These are phyloP conservation scores for Drosophila simulans DNA, from an alignment of 1,140 invertebrate genomes.

Conservation along the genomic window DNA sequence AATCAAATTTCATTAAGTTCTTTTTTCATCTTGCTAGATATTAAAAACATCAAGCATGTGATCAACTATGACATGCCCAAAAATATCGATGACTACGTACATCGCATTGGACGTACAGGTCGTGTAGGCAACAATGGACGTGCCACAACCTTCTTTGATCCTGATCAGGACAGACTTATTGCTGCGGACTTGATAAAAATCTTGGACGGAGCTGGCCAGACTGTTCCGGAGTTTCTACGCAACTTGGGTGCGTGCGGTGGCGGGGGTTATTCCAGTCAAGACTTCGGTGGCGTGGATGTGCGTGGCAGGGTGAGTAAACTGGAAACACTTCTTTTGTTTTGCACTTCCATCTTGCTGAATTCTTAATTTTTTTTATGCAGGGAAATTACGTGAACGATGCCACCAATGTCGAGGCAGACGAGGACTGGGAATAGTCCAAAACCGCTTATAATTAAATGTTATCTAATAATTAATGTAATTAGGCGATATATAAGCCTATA, in stretches of 20 bases:
- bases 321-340: not conserved
- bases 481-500: too few species aligned
- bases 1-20: constrained; percentile 90
- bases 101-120: constrained; percentile 97
- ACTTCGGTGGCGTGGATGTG: constrained; percentile 86
- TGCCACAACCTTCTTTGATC: constrained; percentile 94
- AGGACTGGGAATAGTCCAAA: constrained; percentile 42
- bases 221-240: constrained; percentile 88
- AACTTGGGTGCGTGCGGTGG: constrained; percentile 84
- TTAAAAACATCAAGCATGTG: constrained; percentile 91
- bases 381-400: not conserved
- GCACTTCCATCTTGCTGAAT: not conserved
- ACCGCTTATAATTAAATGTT: too few species aligned
- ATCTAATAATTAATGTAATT: too few species aligned
- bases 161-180: constrained; percentile 87
- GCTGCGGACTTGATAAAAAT: constrained; percentile 89
- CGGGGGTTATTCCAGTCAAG: constrained; percentile 6
- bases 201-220: constrained; percentile 88
- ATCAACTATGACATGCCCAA: constrained; percentile 96
- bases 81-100: constrained; percentile 96
- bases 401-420: constrained; percentile 27
- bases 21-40: constrained; percentile 45
- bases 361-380: constrained; percentile 7
- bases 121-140: constrained; percentile 95
- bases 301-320: constrained; percentile 73